These are phyloP conservation scores for Vollenhovia emeryi DNA, from an alignment of 1,140 invertebrate species.

Conservation along the genomic window DNA sequence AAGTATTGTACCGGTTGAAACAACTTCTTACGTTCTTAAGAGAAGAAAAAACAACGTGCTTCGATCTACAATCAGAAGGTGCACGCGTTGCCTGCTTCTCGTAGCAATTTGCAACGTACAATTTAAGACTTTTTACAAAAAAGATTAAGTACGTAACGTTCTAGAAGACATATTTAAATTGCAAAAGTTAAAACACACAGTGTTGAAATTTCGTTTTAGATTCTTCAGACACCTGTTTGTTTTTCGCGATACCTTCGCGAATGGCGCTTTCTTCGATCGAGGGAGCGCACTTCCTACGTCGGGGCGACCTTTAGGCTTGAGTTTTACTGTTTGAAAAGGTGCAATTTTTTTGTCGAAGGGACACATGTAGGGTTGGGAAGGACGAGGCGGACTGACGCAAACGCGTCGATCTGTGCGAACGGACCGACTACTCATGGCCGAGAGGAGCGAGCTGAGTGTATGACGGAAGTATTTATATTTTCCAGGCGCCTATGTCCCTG, in stretches of 20 bases:
- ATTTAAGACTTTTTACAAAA: neutral
- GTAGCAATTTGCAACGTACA: neutral
- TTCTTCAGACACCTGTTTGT: neutral
- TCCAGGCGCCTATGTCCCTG: slow-evolving; percentile 89
- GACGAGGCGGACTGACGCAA: slow-evolving; percentile 16
- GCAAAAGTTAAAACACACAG: neutral
- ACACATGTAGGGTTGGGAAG: neutral
- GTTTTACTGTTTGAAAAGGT: neutral
- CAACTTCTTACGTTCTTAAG: neutral
- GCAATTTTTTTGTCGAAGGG: slow-evolving; percentile 22
- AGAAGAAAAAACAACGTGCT: neutral
- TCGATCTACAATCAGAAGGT: slow-evolving; percentile 1
- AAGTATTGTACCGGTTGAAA: neutral
- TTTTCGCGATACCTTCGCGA: neutral
- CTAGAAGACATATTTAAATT: neutral
- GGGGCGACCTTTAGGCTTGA: slow-evolving; percentile 6
- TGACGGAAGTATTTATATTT: slow-evolving; percentile 60
- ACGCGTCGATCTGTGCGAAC: slow-evolving; percentile 3
- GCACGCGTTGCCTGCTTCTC: neutral
- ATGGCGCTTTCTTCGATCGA: neutral
- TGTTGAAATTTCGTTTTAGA: neutral
- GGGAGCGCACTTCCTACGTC: neutral
- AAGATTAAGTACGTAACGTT: too few relatives aligned
- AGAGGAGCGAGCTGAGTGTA: slow-evolving; percentile 11
- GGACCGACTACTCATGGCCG: neutral